These are phyloP conservation scores for Phymastichus coffea DNA, from an alignment of 1,140 invertebrate species.

Conservation along the genomic window DNA sequence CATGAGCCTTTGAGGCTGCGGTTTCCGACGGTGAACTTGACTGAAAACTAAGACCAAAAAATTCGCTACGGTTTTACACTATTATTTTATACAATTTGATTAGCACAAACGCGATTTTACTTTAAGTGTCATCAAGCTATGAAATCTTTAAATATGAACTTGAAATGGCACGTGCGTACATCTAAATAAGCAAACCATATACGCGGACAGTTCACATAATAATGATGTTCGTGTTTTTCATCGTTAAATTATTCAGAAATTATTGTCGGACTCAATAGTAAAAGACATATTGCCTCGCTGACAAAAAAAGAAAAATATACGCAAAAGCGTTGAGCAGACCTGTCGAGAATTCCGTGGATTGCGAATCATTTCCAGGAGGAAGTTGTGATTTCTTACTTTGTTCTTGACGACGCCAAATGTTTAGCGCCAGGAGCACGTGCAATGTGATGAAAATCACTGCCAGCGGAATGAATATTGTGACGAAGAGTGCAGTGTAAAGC, in stretches of 20 bases:
- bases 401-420: slow-evolving; percentile 52
- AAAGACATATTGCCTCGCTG: too few relatives aligned
- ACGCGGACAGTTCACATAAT: too few relatives aligned
- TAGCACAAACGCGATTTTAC: background rate
- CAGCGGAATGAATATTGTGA: slow-evolving; percentile 59
- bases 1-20: slow-evolving; percentile 13
- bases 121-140: background rate
- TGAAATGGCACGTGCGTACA: too few relatives aligned
- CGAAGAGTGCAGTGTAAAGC: slow-evolving; percentile 38
- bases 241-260: too few relatives aligned
- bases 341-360: slow-evolving; percentile 22
- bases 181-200: too few relatives aligned
- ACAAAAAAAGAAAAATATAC: too few relatives aligned
- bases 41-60: slow-evolving; percentile 33
- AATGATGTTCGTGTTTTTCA: too few relatives aligned
- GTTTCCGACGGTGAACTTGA: slow-evolving; percentile 7
- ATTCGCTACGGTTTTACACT: too few relatives aligned
- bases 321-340: too few relatives aligned
- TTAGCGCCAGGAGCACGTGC: slow-evolving; percentile 56
- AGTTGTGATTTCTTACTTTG: slow-evolving; percentile 29
- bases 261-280: too few relatives aligned
- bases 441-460: slow-evolving; percentile 57
- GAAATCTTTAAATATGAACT: background rate
- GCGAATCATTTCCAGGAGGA: slow-evolving; percentile 31
- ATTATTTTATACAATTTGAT: too few relatives aligned